Percentiles rank a stretch among this genome's conserved stretches.
Conservation (phyloP, 2,888 invertebrate genomes). For the Scrobipalpa costella region DNA sequence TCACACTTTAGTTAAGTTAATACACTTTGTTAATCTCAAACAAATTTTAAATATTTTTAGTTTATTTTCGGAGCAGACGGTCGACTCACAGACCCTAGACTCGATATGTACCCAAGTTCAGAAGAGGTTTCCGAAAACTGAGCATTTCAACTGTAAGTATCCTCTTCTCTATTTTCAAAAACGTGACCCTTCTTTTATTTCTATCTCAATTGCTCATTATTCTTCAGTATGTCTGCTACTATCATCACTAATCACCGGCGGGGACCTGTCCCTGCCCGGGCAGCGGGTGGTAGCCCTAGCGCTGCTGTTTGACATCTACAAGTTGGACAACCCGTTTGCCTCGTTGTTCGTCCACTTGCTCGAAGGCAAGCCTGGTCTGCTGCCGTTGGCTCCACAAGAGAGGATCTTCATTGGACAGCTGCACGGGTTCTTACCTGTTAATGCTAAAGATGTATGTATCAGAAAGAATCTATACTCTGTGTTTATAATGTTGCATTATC, state of each 20-base stretch:
- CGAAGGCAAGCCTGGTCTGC: slow-evolving; percentile 67
- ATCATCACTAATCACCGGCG: slow-evolving; percentile 70
- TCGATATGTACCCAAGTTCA: slow-evolving; percentile 87
- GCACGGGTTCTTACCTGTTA: slow-evolving; percentile 84
- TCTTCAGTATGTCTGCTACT: slow-evolving; percentile 70
- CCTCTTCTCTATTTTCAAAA: neutral
- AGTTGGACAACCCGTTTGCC: slow-evolving; percentile 71
- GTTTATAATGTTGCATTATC: too few relatives aligned
- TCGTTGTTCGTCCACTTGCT: slow-evolving; percentile 66
- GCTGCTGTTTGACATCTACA: slow-evolving; percentile 69
- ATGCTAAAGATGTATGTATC: slow-evolving; percentile 85
- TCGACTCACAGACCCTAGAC: slow-evolving; percentile 88
- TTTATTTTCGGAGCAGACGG: slow-evolving; percentile 86
- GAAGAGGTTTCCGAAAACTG: slow-evolving; percentile 88
- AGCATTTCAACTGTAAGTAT: slow-evolving; percentile 87
- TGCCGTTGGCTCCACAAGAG: slow-evolving; percentile 80
- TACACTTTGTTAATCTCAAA: slow-evolving; percentile 19
- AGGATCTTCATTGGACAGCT: slow-evolving; percentile 87
- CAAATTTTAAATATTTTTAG: slow-evolving; percentile 63
- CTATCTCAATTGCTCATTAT: too few relatives aligned
- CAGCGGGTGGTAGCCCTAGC: slow-evolving; percentile 72
- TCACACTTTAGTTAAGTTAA: too few relatives aligned
- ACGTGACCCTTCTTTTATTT: too few relatives aligned
- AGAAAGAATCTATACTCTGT: too few relatives aligned
- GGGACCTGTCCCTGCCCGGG: slow-evolving; percentile 71